Evolutionary conservation across 2,113 vertebrate genomes (phyloP).

Genomic region (Cyphotilapia sp.): DNA sequence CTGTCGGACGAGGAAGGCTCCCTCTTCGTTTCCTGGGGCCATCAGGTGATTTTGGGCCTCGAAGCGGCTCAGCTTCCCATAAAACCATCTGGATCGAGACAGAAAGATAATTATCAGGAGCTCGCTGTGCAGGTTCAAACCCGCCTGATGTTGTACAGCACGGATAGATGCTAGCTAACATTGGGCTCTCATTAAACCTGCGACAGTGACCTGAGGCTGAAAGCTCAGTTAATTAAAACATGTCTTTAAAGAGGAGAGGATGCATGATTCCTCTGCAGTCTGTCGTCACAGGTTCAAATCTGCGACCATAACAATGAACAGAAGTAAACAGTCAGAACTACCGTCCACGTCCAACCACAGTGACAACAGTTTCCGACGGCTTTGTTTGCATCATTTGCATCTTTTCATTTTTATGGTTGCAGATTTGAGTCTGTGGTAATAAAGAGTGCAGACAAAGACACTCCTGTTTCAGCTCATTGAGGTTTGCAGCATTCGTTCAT

Average conservation of each 20-base stretch:
- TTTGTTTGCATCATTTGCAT: neutral
- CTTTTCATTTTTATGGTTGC: neutral
- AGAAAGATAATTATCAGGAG: neutral
- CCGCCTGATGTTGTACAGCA: neutral
- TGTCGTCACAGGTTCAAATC: neutral
- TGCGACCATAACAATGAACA: neutral
- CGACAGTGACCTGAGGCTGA: neutral
- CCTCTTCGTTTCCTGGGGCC: conserved; percentile 29
- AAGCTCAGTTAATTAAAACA: neutral
- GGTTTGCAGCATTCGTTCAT: accelerated
- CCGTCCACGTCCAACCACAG: neutral
- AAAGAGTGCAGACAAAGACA: neutral
- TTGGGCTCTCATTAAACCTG: neutral
- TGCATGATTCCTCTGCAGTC: neutral
- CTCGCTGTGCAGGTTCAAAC: no score
- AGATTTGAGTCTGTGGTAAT: neutral
- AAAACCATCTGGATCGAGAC: conserved; percentile 73
- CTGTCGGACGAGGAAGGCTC: conserved; percentile 73
- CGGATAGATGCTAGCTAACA: neutral
- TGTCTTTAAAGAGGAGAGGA: neutral
- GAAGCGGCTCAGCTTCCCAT: conserved; percentile 70
- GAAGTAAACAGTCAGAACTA: neutral
- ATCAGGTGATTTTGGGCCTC: conserved; percentile 67
- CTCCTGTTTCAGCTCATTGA: neutral
- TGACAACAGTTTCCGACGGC: neutral